phyloP scores from a whole-genome alignment of 2,113 vertebrate species.

The Phrynocephalus versicolor region DNA sequence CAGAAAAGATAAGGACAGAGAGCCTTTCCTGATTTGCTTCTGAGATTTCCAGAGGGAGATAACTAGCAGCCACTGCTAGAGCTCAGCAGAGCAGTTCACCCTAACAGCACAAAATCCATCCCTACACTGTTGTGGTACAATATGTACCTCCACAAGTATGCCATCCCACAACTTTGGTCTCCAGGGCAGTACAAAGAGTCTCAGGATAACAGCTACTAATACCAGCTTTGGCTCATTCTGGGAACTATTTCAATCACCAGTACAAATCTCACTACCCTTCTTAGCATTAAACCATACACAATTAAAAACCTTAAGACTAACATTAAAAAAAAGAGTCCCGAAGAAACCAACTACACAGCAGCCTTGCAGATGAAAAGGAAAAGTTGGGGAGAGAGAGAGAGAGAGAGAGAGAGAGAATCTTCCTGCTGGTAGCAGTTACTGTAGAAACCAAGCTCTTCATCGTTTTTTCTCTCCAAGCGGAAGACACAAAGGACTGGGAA shows the following conservation, averaged over 20 bases:
- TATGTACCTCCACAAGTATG: neutral
- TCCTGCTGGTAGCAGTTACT: conserved; percentile 73
- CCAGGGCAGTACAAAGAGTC: neutral
- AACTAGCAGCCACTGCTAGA: neutral
- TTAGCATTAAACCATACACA: conserved; percentile 33
- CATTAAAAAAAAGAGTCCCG: neutral
- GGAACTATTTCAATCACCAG: neutral
- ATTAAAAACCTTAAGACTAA: conserved; percentile 40
- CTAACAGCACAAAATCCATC: neutral
- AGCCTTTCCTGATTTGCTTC: neutral
- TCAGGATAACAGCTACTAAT: neutral
- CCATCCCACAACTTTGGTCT: neutral
- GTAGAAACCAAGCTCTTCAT: conserved; percentile 74
- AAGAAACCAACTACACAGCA: conserved; percentile 61
- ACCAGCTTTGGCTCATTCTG: neutral
- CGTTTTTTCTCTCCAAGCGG: conserved; percentile 70
- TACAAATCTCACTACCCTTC: neutral
- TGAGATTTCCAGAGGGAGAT: neutral
- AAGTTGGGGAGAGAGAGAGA: no score
- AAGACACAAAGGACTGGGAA: conserved; percentile 74
- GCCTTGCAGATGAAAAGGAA: conserved; percentile 61
- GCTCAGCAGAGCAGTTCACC: neutral
- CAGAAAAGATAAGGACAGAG: neutral
- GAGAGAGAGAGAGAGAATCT: conserved; percentile 59
- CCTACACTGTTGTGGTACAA: neutral